Conservation (phyloP, 2,888 invertebrate species). For the Lissocephala sabroskyi region DNA sequence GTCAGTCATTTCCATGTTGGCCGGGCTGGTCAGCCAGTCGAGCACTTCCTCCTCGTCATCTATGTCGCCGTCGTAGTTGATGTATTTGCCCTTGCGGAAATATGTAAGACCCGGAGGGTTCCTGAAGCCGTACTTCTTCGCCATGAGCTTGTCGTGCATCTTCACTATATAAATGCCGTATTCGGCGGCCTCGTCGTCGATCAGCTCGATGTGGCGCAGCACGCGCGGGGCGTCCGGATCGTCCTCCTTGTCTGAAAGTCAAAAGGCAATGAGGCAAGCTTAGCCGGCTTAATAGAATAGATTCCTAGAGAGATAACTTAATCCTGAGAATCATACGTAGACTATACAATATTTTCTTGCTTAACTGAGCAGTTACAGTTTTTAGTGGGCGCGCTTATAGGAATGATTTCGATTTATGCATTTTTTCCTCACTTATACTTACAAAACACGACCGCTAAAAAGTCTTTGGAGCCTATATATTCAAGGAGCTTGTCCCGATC, state of each 20-base stretch:
- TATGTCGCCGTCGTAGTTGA: conserved; percentile 94
- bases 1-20: conserved; percentile 94
- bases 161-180: conserved; percentile 93
- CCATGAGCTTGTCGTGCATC: conserved; percentile 90
- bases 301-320: neutral
- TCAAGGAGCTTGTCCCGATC: conserved; percentile 86
- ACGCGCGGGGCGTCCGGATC: conserved; percentile 86
- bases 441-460: conserved; percentile 94
- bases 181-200: conserved; percentile 92
- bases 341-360: conserved; percentile 3
- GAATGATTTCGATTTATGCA: neutral
- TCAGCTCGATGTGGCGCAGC: conserved; percentile 88
- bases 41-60: conserved; percentile 90
- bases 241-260: conserved; percentile 85
- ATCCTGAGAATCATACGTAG: too few relatives aligned
- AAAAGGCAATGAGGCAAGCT: conserved; percentile 59
- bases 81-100: conserved; percentile 90
- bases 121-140: conserved; percentile 92
- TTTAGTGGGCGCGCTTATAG: conserved; percentile 57
- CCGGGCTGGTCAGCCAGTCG: conserved; percentile 94
- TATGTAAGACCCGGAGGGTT: conserved; percentile 93
- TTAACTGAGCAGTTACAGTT: conserved; percentile 63
- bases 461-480: conserved; percentile 91
- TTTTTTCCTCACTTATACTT: conserved; percentile 74
- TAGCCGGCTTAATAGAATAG: neutral